Conservation (phyloP, 2,888 invertebrate genomes). For the Harpalus rufipes region DNA sequence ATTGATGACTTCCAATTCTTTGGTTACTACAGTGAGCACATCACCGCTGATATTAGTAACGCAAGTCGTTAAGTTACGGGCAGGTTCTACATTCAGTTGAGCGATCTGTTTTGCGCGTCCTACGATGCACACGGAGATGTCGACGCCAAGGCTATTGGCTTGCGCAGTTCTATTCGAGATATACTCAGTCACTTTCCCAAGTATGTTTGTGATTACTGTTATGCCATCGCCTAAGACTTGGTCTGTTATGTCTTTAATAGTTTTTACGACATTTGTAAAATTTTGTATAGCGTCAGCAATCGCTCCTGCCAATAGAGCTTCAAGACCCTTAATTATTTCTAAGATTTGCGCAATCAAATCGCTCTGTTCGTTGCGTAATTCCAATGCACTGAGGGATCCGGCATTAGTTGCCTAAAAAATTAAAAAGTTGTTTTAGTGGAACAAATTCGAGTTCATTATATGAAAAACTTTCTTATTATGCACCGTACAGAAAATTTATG, state of each 20-base stretch:
- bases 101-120: constrained; percentile 11
- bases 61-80: constrained; percentile 8
- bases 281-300: constrained; percentile 2
- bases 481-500: too few relatives aligned
- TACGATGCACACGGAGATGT: constrained; percentile 13
- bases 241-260: neutral
- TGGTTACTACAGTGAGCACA: neutral
- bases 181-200: neutral
- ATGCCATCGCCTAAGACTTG: constrained; percentile 14
- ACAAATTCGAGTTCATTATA: too few relatives aligned
- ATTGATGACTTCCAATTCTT: constrained; percentile 10
- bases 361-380: neutral
- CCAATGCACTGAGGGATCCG: neutral
- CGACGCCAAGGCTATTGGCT: constrained; percentile 41
- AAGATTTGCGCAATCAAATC: neutral
- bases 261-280: neutral
- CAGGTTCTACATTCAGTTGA: neutral
- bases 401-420: neutral
- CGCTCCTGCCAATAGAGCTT: neutral
- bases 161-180: constrained; percentile 22
- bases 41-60: neutral
- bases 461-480: too few relatives aligned
- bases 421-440: too few relatives aligned
- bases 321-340: constrained; percentile 1
- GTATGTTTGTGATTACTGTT: neutral